Base-by-base conservation (phyloP, 2,113 vertebrate species). In the Phaethornis superciliosus region DNA sequence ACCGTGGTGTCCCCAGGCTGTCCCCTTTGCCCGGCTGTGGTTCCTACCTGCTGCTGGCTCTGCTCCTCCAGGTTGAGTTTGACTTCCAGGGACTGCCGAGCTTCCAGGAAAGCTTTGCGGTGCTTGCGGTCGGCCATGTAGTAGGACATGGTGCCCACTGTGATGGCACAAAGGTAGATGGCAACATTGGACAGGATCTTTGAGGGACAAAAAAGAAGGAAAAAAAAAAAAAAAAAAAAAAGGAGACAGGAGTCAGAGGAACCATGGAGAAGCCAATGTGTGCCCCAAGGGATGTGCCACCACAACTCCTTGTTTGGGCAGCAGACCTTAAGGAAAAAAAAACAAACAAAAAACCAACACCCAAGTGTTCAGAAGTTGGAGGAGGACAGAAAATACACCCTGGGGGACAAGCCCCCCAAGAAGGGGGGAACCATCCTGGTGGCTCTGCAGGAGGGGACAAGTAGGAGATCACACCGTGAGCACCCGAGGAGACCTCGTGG, bases 121-220 rank as follows among this genome's bases (percentile, higher is more conserved):
- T 99, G 99, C 92, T 99, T 99, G 78, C 99, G 98, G 96, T 99
- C 99, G 0, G 99, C 98, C 99, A 99, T 99, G 97, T 99, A 99
- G 96, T 98, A 99, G 4, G 99, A 99, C 98, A 99, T 98, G 96
- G 98, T 94, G 14, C 99, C 99, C 94, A 99, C 98, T 3, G 90
- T 37, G 96, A 98, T 98, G 78, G 98, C 97, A 1, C 99, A 98
- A 93, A 99, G 93, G 97, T 99, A 99, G 96, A 99, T 98, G 97
- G 98, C 98, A 72, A 98, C 67, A 6, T 99, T 99, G 90, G 98
- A 99, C 75, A 99, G 67, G 71, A 99, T 97, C 99, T 99, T 95
- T 8, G 49, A n/a, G 79, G 54, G 71, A 23, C 15, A 51, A 58
- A 62, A 40, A 40, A 40, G 40, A 40, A 40, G 79, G 54, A 67